A percentile compares a stretch with the other conserved stretches of the same genome.
phyloP scores from a whole-genome alignment of 1,140 invertebrate species.

The Colletes gigas region DNA sequence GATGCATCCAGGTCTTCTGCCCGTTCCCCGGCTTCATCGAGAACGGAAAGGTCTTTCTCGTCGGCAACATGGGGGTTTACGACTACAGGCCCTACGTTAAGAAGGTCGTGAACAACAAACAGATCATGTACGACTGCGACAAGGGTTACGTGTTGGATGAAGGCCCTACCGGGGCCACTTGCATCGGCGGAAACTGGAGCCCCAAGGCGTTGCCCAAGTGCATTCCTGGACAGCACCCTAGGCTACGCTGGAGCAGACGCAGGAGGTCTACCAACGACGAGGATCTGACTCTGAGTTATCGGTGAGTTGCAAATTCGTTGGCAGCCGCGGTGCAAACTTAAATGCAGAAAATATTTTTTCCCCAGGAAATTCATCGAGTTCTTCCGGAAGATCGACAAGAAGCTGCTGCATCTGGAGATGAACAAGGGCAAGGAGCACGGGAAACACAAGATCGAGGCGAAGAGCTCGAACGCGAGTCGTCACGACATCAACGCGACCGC shows the following conservation, averaged over 20 bases:
- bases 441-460: conserved; percentile 44
- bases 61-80: conserved; percentile 98
- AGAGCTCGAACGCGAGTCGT: conserved; percentile 27
- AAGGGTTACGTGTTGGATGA: conserved; percentile 92
- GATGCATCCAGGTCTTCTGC: conserved; percentile 94
- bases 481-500: conserved; percentile 40
- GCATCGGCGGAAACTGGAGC: conserved; percentile 94
- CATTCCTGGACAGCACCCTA: conserved; percentile 90
- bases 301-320: conserved; percentile 19
- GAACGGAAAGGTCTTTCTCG: conserved; percentile 95
- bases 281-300: conserved; percentile 55
- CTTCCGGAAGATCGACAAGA: conserved; percentile 78
- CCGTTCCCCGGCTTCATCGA: conserved; percentile 95
- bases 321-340: too few species aligned
- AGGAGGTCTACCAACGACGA: conserved; percentile 82
- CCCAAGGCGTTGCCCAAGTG: conserved; percentile 89
- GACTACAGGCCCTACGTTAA: conserved; percentile 97
- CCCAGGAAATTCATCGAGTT: conserved; percentile 78
- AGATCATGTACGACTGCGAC: conserved; percentile 98
- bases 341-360: not conserved
- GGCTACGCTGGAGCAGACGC: conserved; percentile 88
- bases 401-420: conserved; percentile 76
- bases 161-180: conserved; percentile 96
- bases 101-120: conserved; percentile 95
- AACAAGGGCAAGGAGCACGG: conserved; percentile 70